Percentiles rank a stretch among this genome's conserved stretches.
Evolutionary conservation across 2,797 vertebrate species (phyloP).

Genomic region (Melanotaenia parkinsoni): DNA sequence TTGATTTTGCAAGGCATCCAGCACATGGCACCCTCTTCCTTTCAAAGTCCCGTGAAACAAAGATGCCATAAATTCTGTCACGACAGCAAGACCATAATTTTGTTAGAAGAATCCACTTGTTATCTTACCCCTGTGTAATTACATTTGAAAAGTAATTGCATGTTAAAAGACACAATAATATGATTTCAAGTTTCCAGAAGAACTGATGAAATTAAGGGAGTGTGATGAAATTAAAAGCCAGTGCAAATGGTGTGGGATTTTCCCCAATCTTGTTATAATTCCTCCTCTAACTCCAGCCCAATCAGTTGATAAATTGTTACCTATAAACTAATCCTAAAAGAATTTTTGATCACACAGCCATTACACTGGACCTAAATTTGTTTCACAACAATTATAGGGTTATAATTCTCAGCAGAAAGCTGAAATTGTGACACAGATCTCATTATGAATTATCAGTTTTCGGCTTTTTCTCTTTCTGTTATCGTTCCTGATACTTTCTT

Average conservation of each 20-base stretch:
- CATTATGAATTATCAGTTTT: not conserved
- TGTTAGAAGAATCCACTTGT: constrained; percentile 56
- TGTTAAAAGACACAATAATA: constrained; percentile 68
- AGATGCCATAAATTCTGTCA: constrained; percentile 52
- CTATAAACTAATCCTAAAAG: not conserved
- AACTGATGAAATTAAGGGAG: constrained; percentile 56
- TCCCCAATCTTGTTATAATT: constrained; percentile 5
- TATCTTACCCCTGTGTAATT: constrained; percentile 60
- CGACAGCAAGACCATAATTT: constrained; percentile 42
- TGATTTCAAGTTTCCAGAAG: constrained; percentile 61
- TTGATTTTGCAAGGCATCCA: constrained; percentile 17
- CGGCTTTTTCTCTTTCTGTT: not conserved
- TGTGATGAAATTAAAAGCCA: constrained; percentile 57
- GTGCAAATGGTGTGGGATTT: constrained; percentile 29
- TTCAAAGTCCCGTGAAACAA: constrained; percentile 38
- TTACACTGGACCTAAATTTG: not conserved
- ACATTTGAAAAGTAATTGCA: constrained; percentile 53
- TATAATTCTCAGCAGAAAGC: not conserved
- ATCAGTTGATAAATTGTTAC: not conserved
- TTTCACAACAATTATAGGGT: not conserved
- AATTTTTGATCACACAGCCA: not conserved
- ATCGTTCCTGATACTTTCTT: not conserved
- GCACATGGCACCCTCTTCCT: constrained; percentile 2
- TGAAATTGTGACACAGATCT: not conserved
- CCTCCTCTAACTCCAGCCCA: constrained; percentile 4